Evolutionary conservation across 2,888 invertebrate genomes (phyloP).

Genomic region (Digitonthophagus gazella): DNA sequence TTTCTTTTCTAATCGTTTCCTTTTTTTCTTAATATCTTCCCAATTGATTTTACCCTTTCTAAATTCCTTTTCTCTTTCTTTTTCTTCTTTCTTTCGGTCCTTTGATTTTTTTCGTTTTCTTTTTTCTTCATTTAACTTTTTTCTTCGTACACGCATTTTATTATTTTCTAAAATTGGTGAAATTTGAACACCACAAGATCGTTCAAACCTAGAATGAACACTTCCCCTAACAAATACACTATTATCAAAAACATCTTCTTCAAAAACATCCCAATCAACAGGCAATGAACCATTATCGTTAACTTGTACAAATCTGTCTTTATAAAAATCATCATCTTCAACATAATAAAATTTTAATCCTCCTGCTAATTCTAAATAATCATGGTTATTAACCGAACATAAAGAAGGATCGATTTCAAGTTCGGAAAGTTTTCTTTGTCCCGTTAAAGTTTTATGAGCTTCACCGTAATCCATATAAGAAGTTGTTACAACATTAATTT

Average conservation of each 20-base stretch:
- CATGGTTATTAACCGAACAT: not conserved
- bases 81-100: not conserved
- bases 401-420: not conserved
- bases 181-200: conserved; percentile 5
- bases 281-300: not conserved
- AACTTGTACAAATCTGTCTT: conserved; percentile 2
- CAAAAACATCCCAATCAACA: not conserved
- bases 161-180: not conserved
- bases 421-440: not conserved
- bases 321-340: not conserved
- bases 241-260: conserved; percentile 12
- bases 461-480: not conserved
- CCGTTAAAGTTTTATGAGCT: not conserved
- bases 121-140: too few species aligned
- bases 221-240: not conserved
- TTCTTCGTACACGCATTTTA: too few species aligned
- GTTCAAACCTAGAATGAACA: not conserved
- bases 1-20: not conserved
- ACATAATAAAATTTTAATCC: conserved; percentile 6
- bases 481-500: not conserved
- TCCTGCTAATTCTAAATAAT: not conserved
- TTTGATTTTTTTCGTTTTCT: not conserved
- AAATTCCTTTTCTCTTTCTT: not conserved
- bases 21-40: not conserved
- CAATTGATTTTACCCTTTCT: not conserved